Conservation (phyloP, 2,888 invertebrate species). For the Podotricha telesiphe region DNA sequence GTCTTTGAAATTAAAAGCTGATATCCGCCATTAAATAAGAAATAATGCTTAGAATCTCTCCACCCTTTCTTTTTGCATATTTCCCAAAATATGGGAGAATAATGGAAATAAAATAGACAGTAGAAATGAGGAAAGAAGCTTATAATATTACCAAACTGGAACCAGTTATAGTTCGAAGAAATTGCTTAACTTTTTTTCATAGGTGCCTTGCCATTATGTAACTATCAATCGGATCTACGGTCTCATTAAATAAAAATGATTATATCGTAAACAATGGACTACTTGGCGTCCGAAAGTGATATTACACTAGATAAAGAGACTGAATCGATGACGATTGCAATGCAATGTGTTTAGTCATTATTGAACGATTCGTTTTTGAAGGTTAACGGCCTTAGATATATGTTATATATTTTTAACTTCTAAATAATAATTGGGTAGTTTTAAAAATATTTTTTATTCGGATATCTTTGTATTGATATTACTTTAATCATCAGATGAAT, state of each 20-base stretch:
- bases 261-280: constrained; percentile 76
- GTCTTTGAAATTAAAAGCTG: neutral
- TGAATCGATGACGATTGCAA: constrained; percentile 63
- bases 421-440: neutral
- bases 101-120: neutral
- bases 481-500: neutral
- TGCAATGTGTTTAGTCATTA: constrained; percentile 65
- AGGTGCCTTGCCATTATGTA: constrained; percentile 77
- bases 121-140: constrained; percentile 8
- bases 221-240: constrained; percentile 76
- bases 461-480: neutral
- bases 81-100: neutral
- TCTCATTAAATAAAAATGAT: constrained; percentile 78
- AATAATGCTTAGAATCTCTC: no score
- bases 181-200: constrained; percentile 57
- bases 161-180: constrained; percentile 21
- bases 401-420: neutral
- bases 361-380: constrained; percentile 38
- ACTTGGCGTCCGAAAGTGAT: constrained; percentile 79
- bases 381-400: constrained; percentile 25
- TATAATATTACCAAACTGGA: neutral
- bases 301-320: constrained; percentile 73
- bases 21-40: neutral
- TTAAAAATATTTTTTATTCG: neutral
- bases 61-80: no score